Base-by-base conservation (phyloP, 2,113 vertebrate genomes). In the Embiotoca jacksoni region DNA sequence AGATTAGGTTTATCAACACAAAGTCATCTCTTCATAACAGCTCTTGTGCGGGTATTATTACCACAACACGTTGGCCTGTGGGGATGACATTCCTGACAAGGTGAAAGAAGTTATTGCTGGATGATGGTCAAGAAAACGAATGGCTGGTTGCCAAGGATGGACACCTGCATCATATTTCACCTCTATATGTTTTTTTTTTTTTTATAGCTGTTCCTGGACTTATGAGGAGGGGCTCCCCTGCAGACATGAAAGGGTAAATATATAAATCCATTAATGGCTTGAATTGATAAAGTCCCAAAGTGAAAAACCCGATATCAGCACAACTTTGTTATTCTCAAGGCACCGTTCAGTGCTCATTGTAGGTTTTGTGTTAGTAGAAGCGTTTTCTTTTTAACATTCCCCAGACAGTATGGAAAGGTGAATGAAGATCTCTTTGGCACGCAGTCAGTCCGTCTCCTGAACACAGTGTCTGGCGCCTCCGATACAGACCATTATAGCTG, bases 1-100 rank as follows among this genome's bases (percentile, higher is more conserved):
- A 65, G 80, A 88, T 87, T 59, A 76, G 63, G 47, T 80, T 82
- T 68, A 85, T 85, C 76, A 87, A 78, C 75, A 87, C 67, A 88
- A 73, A 36, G 31, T 69, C 52, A 78, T 77, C 62, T 80, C 55
- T 47, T 75, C 56, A 80, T 73, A 80, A 66, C 58, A 85, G 44
- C 53, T 64, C 47, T 54, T 53, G 73, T 82, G 69, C 52, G 67
- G 69, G 35, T 55, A 53, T 76, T 70, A 65, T 71, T 65, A 59
- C 31, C 49, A 54, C 3, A 13, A 63, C 41, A 82, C 3, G 1
- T 5, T 64, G 44, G 16, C 33, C 69, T 64, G 70, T 69, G 33
- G 44, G 55, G 50, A 36, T 75, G 78, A 83, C 70, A 85, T 89
- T 92, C 75, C 60, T 55, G 54, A 63, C 75, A 84, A 81, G 78